Evolutionary conservation across 2,888 invertebrate species (phyloP).

Genomic region (Oscheius onirici): DNA sequence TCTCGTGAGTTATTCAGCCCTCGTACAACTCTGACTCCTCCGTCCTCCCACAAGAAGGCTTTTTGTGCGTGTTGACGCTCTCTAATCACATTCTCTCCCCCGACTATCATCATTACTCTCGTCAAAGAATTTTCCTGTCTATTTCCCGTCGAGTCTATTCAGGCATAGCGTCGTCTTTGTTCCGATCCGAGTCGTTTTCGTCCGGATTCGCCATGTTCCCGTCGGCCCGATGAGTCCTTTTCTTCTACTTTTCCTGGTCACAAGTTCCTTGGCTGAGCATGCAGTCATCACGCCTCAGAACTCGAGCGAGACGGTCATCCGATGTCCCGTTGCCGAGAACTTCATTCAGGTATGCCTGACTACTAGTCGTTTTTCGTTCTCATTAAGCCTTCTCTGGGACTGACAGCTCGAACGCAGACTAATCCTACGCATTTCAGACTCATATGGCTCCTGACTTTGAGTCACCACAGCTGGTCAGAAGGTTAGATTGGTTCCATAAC

Average conservation of each 20-base stretch:
- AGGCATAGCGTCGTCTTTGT: conserved; percentile 1
- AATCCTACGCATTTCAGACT: conserved; percentile 38
- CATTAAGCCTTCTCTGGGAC: not conserved
- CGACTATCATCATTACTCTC: not conserved
- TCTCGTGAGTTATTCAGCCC: conserved; percentile 1
- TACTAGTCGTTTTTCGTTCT: not conserved
- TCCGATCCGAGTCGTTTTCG: not conserved
- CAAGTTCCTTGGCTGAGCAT: conserved; percentile 5
- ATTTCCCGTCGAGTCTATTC: conserved; percentile 5
- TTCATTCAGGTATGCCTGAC: conserved; percentile 33
- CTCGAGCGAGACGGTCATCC: conserved; percentile 4
- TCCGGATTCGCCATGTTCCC: not conserved
- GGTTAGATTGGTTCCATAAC: conserved; percentile 70
- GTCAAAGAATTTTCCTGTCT: not conserved
- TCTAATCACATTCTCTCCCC: not conserved
- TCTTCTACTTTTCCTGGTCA: conserved; percentile 7
- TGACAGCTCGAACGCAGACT: not conserved
- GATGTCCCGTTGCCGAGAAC: conserved; percentile 24
- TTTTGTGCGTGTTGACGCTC: not conserved
- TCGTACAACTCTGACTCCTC: not conserved
- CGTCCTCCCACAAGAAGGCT: not conserved
- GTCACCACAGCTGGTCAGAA: conserved; percentile 66
- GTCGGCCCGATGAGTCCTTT: conserved; percentile 4
- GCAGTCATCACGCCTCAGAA: conserved; percentile 25
- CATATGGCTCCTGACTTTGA: conserved; percentile 71